Base-by-base conservation (phyloP, 2,797 vertebrate genomes). In the Florisuga fusca region DNA sequence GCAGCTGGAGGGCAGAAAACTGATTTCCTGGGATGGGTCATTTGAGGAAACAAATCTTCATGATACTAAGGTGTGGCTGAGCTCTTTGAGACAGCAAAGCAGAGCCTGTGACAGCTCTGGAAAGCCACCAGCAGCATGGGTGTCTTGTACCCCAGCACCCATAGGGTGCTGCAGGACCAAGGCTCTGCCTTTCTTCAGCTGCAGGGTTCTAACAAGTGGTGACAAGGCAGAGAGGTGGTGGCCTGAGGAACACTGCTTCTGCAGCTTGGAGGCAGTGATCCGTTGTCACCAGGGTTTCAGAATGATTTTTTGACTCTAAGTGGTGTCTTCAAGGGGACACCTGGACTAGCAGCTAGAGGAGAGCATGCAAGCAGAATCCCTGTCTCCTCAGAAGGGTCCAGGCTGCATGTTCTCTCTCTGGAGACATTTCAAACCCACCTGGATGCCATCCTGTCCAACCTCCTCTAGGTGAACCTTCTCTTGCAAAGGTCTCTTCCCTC, bases 11-110 rank as follows among this genome's bases (percentile, higher is more conserved):
- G 89, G 62, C n/a, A 69, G 25, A 45, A 45, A 34, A 84, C 10
- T 38, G 0, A 0, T 64, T 87, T 76, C 58, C 74, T 64, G 53
- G 1, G 5, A 48, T 1, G 1, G 23, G 8, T 59, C 6, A 6
- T 20, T 72, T 20, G 77, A 66, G 55, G 43, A 76, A 79, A 82
- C 14, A 8, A n/a, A 68, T 21, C 34, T 55, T 58, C 20, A 10
- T 10, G 13, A 21, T 9, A 55, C 36, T 12, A 12, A 31, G 0
- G 10, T 1, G 4, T 2, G 21, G 2, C 31, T 50, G 54, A 75
- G 88, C 69, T 53, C 36, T 64, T 33, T 10, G 46, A 11, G 22
- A 36, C 29, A 34, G 33, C 33, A 16, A 17, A 17, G 2, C 5
- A 2, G 48, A 72, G 63, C 51, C 36, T 43, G 62, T 18, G 27